Base-by-base conservation (phyloP, 2,113 vertebrate species). In the Chunga burmeisteri region DNA sequence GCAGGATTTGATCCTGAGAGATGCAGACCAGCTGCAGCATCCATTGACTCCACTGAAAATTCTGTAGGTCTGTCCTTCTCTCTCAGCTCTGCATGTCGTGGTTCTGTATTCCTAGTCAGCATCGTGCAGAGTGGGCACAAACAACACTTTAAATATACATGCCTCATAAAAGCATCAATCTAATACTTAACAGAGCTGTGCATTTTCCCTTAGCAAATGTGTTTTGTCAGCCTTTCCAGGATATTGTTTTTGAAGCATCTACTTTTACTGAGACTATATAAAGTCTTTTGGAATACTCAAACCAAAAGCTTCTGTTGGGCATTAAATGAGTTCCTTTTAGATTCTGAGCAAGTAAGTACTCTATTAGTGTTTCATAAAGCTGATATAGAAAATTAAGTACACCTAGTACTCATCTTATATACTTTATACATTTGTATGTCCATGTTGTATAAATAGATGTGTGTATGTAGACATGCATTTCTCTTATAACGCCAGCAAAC, bases 341-440 rank as follows among this genome's bases (percentile, higher is more conserved):
- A 93, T 81, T 95, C 26, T 90, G 61, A 94, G 94, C 61, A 97
- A 92, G 86, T 94, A 90, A 94, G 87, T 75, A 83, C n/a, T 85
- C 77, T 68, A 38, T 36, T 46, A 81, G 61, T 50, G 47, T 71
- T 96, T 79, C 75, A 75, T 32, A 73, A 94, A 85, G 32, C 29
- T 84, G 79, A 95, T 25, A 58, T 1, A 80, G 78, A 93, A 82
- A 95, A 70, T 52, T 47, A 92, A 86, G 26, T 47, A 81, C 29
- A 75, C 26, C 34, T n/a, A 74, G 34, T 78, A 63, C 46, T 74
- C 52, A 61, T 47, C 49, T 47, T 7, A 40, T 34, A 63, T 34
- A 63, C 6, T 62, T 66, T 26, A 34, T 34, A 18, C 25, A 49
- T 81, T 49, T 93, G 32, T 56, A 42, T 25, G 23, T 38, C 52